These are phyloP conservation scores for Sinodicranocentrus sp. DNA, from an alignment of 2,888 invertebrate genomes.

Conservation along the genomic window DNA sequence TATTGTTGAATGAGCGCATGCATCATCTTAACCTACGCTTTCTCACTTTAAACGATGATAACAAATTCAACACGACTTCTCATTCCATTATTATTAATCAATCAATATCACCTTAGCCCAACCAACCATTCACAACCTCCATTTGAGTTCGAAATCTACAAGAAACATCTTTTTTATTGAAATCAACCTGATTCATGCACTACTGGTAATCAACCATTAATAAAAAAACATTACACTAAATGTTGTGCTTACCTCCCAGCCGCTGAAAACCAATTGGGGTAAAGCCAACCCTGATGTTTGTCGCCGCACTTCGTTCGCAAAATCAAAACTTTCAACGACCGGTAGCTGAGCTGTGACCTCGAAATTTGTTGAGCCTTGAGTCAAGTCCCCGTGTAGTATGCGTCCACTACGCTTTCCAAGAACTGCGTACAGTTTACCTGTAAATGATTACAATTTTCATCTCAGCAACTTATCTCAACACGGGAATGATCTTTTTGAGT, in stretches of 20 bases:
- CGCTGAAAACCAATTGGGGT: constrained; percentile 96
- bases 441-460: no score
- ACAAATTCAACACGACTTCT: constrained; percentile 47
- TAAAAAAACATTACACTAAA: constrained; percentile 49
- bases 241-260: constrained; percentile 91
- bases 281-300: constrained; percentile 97
- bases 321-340: constrained; percentile 97
- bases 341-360: constrained; percentile 93
- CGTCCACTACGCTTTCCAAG: constrained; percentile 92
- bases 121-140: constrained; percentile 27
- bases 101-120: constrained; percentile 67
- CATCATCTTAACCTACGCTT: constrained; percentile 46
- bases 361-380: constrained; percentile 93
- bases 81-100: constrained; percentile 73
- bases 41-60: constrained; percentile 47
- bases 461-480: constrained; percentile 30
- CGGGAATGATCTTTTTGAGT: background rate
- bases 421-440: constrained; percentile 94
- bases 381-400: constrained; percentile 92
- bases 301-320: constrained; percentile 95
- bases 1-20: constrained; percentile 15
- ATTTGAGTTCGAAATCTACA: constrained; percentile 26
- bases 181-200: constrained; percentile 54
- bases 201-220: constrained; percentile 49
- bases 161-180: constrained; percentile 39